Evolutionary conservation across 1,140 invertebrate genomes (phyloP), one percentile per base, ranked within the genome.

Genomic region (Formica exsecta): DNA sequence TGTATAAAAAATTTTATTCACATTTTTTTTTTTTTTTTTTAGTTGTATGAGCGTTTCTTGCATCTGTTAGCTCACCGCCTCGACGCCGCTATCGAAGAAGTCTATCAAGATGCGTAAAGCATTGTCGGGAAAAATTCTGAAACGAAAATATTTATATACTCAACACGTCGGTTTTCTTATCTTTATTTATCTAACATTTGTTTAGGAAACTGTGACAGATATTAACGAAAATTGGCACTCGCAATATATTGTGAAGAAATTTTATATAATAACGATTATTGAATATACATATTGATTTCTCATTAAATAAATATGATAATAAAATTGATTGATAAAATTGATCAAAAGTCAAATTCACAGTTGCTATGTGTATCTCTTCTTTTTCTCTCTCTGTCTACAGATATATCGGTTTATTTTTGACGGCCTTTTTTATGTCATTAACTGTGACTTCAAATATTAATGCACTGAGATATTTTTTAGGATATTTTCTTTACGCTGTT

Each of bases 1-100:
- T 8, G n/a, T 77, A 65, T 76, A 65, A 77, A 65, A 77, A 48
- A 48, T 32, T 38, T 44, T 44, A 48, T 77, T 48, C 51, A 64
- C 22, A 48, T n/a, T 44, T 59, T 38, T 38, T 2, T 76, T 44
- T 76, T 29, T 29, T 29, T 29, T 29, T 29, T 29, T 29, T 29
- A 29, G 1, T 29, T 29, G 0, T 29, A 29, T 51, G 16, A 19
- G 13, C 16, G 48, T 51, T 51, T 51, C 13, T 64, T 36, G 25
- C 41, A 22, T 44, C 59, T 22, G 44, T 83, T 88, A 86, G 9
- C 22, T 62, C 0, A 29, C 68, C 13, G 62, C 92, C 61, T 96
- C 95, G 22, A 96, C 91, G 44, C 95, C 95, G 74, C 93, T 94
- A 51, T 96, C 95, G 0, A 96, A 79, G 86, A 96, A 96, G 86